phyloP scores from a whole-genome alignment of 2,113 vertebrate genomes.

The Pluvialis apricaria region DNA sequence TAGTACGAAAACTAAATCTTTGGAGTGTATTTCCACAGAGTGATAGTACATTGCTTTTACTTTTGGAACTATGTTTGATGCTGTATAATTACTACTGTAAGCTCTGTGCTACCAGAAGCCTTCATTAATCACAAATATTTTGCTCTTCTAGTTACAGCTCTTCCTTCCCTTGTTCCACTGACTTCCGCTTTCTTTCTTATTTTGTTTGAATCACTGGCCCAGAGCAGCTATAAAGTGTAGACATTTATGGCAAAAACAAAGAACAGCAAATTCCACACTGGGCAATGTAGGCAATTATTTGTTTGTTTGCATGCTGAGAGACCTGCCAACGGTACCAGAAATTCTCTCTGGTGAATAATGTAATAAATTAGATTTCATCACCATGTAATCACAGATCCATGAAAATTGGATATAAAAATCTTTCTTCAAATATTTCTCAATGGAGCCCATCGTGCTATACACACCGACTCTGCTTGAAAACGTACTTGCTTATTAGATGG shows the following conservation, averaged over 20 bases:
- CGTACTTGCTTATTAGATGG: background rate
- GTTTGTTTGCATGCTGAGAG: slow-evolving; percentile 51
- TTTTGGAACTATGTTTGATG: background rate
- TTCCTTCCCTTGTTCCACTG: background rate
- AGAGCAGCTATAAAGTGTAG: slow-evolving; percentile 9
- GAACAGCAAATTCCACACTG: background rate
- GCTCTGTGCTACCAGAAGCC: background rate
- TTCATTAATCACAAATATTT: slow-evolving; percentile 45
- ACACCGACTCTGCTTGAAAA: background rate
- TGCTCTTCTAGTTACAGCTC: background rate
- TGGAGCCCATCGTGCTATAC: background rate
- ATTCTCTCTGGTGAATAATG: slow-evolving; percentile 35
- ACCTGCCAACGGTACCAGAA: slow-evolving; percentile 29
- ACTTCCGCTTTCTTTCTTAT: background rate
- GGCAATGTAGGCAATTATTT: slow-evolving; percentile 1
- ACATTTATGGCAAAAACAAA: slow-evolving; percentile 24
- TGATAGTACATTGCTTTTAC: background rate
- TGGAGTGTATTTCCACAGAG: background rate
- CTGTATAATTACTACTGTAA: background rate
- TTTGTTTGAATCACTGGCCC: background rate
- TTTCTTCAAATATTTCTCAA: slow-evolving; percentile 29
- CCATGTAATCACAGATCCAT: background rate
- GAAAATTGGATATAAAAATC: background rate
- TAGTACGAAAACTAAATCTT: background rate
- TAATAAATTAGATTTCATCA: slow-evolving; percentile 54